Base-by-base conservation (phyloP, 2,113 vertebrate species). In the Oostethus manadensis region DNA sequence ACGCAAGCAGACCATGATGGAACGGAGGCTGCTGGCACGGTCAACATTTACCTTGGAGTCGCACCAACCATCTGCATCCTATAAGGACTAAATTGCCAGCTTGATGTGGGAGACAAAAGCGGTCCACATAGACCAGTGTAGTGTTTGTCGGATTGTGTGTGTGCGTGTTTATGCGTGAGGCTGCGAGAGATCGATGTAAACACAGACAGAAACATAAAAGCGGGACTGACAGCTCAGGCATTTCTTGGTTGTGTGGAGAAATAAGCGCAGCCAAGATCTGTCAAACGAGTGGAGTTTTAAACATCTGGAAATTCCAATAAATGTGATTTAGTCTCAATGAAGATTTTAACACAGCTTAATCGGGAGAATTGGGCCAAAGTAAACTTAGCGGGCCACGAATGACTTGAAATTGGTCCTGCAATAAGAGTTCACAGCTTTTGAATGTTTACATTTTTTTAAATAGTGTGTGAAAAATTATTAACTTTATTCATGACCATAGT, bases 11-110 rank as follows among this genome's bases (percentile, higher is more conserved):
- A 88, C 83, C 86, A 59, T 84, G 79, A 63, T 81, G 61, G 77
- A 80, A 71, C 61, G 33, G 77, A 76, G 80, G 74, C 76, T 78
- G 80, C 77, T 78, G 77, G 82, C 78, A 68, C 56, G n/a, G 72
- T 45, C 3, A 40, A 43, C 22, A 80, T 83, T 88, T 86, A 76
- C 71, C 60, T 86, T 86, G 86, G 86, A 85, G 62, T 40, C 66
- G 71, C 77, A 86, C 83, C 86, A 85, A 84, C 71, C 79, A 81
- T 84, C 84, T 84, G 77, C 77, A 84, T 73, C 68, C 77, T 77
- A 82, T 80, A 77, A 77, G 73, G 60, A 76, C 65, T 49, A 75
- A 81, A 80, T 82, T 80, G 74, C 67, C 74, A 79, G 70, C 62
- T 71, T 77, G 59, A 79, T 77, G 79, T 82, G 66, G 67, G 38